A percentile compares a stretch with the other conserved stretches of the same genome.
Conservation (phyloP, 1,140 invertebrate genomes). For the Oryctes rhinoceros region DNA sequence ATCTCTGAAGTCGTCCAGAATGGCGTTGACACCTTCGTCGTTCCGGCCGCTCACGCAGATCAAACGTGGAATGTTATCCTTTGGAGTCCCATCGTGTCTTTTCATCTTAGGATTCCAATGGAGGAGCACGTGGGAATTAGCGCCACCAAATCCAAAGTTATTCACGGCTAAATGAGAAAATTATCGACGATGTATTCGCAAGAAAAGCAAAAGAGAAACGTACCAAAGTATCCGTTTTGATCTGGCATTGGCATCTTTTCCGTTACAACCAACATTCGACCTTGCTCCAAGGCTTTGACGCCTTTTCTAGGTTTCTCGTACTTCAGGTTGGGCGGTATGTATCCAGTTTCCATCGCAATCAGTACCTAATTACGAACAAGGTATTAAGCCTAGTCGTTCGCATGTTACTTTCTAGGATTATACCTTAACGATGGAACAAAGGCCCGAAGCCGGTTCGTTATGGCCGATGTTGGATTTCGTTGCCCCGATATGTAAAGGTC, state of each 20-base stretch:
- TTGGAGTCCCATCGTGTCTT: constrained; percentile 62
- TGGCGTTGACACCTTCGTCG: constrained; percentile 71
- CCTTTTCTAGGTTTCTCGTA: constrained; percentile 76
- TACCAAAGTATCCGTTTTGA: constrained; percentile 60
- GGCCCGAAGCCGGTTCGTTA: constrained; percentile 87
- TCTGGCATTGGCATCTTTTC: constrained; percentile 72
- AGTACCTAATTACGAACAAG: constrained; percentile 40
- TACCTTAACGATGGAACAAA: constrained; percentile 82
- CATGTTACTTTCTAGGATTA: not conserved
- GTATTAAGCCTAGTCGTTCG: not conserved
- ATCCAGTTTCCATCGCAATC: constrained; percentile 76
- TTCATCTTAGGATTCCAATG: constrained; percentile 66
- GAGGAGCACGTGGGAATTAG: constrained; percentile 74
- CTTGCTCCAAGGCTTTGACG: constrained; percentile 75
- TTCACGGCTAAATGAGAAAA: constrained; percentile 61
- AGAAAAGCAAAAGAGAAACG: not conserved
- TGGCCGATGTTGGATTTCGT: constrained; percentile 96
- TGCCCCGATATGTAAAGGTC: constrained; percentile 85
- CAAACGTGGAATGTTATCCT: constrained; percentile 69
- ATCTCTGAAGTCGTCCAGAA: constrained; percentile 70
- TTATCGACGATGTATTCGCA: not conserved
- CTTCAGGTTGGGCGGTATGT: constrained; percentile 83
- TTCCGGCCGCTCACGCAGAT: constrained; percentile 71
- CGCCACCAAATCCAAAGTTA: constrained; percentile 73
- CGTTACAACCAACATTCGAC: constrained; percentile 74